phyloP scores from a whole-genome alignment of 2,113 vertebrate species.

The Syrmaticus mikado region DNA sequence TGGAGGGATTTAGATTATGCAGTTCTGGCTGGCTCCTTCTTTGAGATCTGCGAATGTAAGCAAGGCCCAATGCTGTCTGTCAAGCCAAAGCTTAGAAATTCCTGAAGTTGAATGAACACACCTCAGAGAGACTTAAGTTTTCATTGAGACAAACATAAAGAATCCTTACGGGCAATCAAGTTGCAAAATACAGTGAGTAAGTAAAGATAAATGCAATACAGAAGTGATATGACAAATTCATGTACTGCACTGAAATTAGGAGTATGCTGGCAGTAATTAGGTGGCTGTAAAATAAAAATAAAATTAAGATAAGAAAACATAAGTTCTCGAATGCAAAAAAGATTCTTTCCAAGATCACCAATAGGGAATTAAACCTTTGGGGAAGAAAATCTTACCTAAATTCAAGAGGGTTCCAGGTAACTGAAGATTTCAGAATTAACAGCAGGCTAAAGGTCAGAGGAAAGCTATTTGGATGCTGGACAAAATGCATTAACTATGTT shows the following conservation, averaged over 20 bases:
- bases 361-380: accelerated
- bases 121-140: not conserved
- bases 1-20: not conserved
- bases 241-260: not conserved
- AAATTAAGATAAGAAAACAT: not conserved
- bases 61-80: not conserved
- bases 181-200: not conserved
- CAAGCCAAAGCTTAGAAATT: slow-evolving; percentile 7
- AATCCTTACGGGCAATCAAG: not conserved
- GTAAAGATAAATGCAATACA: not conserved
- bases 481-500: not conserved
- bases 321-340: not conserved
- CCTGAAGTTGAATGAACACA: not conserved
- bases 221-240: not conserved
- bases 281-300: not conserved
- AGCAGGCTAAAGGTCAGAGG: not conserved
- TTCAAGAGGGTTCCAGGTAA: not conserved
- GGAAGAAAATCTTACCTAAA: not conserved
- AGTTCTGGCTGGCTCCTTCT: not conserved
- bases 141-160: not conserved
- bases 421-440: not conserved
- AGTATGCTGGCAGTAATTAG: not conserved
- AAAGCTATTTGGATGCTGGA: not conserved
- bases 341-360: not conserved
- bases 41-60: not conserved